Evolutionary conservation across 2,113 vertebrate species (phyloP).

Genomic region (Salminus brasiliensis): DNA sequence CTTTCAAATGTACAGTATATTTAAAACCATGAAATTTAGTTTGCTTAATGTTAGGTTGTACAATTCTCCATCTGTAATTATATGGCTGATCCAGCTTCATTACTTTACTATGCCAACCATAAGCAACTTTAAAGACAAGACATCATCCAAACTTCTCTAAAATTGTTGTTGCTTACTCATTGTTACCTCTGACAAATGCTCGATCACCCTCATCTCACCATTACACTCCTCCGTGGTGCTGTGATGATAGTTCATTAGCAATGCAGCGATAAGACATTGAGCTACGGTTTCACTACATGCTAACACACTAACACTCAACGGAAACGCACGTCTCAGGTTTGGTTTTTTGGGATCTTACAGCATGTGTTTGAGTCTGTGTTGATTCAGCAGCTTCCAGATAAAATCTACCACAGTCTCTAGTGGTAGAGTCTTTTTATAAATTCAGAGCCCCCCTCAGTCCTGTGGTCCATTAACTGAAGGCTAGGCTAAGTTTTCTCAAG

Average conservation of each 20-base stretch:
- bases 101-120: no score
- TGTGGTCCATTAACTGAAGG: not conserved
- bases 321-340: conserved; percentile 2
- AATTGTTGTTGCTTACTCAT: not conserved
- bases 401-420: conserved; percentile 35
- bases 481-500: not conserved
- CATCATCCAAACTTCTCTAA: no score
- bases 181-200: not conserved
- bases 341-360: conserved; percentile 14
- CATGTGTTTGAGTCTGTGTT: conserved; percentile 38
- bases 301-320: not conserved
- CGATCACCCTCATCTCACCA: not conserved
- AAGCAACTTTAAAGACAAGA: no score
- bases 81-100: no score
- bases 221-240: not conserved
- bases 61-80: no score
- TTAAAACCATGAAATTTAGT: no score
- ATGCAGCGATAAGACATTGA: not conserved
- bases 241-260: not conserved
- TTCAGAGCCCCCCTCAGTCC: not conserved
- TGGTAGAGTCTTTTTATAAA: not conserved
- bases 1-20: no score
- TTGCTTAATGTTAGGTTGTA: no score
- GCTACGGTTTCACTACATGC: not conserved
- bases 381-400: conserved; percentile 37